Conservation (phyloP, 2,797 vertebrate species). For the Darevskia nairensis region DNA sequence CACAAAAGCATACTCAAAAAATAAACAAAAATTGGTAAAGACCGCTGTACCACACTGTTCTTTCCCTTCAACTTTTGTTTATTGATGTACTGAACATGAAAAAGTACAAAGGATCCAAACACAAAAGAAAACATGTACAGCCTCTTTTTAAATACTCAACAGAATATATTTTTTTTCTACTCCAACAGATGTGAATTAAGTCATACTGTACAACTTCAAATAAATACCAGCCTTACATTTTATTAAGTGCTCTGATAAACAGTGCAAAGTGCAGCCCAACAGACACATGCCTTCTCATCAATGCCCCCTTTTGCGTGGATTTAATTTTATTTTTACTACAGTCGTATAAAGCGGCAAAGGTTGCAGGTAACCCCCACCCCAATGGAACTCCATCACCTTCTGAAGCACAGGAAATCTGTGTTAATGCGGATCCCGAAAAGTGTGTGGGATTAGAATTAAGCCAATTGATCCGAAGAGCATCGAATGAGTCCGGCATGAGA, state of each 20-base stretch:
- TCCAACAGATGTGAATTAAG: conserved; percentile 88
- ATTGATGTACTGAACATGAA: conserved; percentile 99
- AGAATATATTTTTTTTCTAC: conserved; percentile 85
- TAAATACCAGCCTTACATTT: conserved; percentile 88
- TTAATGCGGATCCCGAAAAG: conserved; percentile 77
- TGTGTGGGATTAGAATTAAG: conserved; percentile 70
- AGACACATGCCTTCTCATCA: conserved; percentile 86
- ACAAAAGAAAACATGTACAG: conserved; percentile 92
- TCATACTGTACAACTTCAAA: conserved; percentile 90
- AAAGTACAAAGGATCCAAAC: conserved; percentile 99
- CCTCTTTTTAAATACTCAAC: conserved; percentile 87
- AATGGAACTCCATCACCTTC: conserved; percentile 70
- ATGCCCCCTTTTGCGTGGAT: conserved; percentile 60
- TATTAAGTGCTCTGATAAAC: conserved; percentile 86
- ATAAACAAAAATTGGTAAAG: conserved; percentile 43
- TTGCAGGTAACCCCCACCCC: conserved; percentile 69
- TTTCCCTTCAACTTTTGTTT: conserved; percentile 99
- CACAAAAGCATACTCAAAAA: not conserved
- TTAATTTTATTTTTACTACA: conserved; percentile 70
- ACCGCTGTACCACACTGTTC: conserved; percentile 69
- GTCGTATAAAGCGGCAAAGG: conserved; percentile 80
- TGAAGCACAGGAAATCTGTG: conserved; percentile 76
- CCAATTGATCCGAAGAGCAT: conserved; percentile 81
- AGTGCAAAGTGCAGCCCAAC: conserved; percentile 85
- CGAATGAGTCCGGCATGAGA: conserved; percentile 81